These are phyloP conservation scores for Platycheirus rosarum DNA, from an alignment of 2,888 invertebrate genomes.

Conservation along the genomic window DNA sequence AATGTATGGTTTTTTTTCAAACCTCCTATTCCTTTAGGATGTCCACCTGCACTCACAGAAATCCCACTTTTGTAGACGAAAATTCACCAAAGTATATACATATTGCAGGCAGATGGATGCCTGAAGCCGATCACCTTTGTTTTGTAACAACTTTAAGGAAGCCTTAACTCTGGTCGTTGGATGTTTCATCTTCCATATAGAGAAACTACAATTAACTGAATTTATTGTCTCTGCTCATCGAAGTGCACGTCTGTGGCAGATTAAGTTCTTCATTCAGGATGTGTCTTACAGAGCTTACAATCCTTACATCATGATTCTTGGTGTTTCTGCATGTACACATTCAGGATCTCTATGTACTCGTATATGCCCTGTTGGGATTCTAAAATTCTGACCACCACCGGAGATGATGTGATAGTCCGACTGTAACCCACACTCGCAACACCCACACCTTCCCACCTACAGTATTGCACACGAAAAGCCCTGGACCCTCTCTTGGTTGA, in stretches of 20 bases:
- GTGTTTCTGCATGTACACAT: conserved; percentile 28
- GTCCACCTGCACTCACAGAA: background rate
- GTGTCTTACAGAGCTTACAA: conserved; percentile 52
- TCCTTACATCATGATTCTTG: conserved; percentile 55
- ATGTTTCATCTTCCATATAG: background rate
- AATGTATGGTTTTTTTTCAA: conserved; percentile 22
- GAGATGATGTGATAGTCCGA: conserved; percentile 54
- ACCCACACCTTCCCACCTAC: background rate
- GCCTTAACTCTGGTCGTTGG: background rate
- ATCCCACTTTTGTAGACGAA: conserved; percentile 19
- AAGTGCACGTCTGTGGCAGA: conserved; percentile 71
- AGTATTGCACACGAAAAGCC: no score
- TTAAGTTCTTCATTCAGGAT: conserved; percentile 65
- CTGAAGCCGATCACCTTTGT: conserved; percentile 21
- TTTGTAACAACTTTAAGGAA: conserved; percentile 46
- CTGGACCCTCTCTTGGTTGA: no score
- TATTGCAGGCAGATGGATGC: conserved; percentile 42
- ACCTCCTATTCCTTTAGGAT: background rate
- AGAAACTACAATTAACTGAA: conserved; percentile 69
- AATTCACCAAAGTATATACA: conserved; percentile 43
- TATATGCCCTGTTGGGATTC: conserved; percentile 31
- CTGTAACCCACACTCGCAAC: conserved; percentile 19
- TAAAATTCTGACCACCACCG: conserved; percentile 40
- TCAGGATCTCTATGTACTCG: conserved; percentile 9
- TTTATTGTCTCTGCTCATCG: conserved; percentile 71